A percentile compares a stretch with the other conserved stretches of the same genome.
phyloP scores from a whole-genome alignment of 2,797 vertebrate species.

The Synaphobranchus kaupii region DNA sequence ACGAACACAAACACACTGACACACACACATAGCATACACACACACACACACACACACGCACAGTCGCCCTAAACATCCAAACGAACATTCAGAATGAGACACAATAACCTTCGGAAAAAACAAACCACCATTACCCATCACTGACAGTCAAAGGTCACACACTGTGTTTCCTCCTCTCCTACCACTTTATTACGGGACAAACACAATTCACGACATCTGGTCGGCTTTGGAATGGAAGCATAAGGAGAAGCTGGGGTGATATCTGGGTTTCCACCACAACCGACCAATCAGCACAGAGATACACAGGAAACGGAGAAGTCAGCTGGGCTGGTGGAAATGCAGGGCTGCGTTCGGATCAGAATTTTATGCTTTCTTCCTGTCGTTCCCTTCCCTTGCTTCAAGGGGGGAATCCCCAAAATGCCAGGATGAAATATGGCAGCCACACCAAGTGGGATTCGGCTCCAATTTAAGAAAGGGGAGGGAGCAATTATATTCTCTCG shows the following conservation, averaged over 20 bases:
- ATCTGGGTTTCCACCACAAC: conserved; percentile 17
- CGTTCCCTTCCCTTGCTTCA: too few relatives aligned
- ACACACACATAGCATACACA: not conserved
- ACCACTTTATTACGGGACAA: not conserved
- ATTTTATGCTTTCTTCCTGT: too few relatives aligned
- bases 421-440: too few relatives aligned
- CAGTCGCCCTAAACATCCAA: not conserved
- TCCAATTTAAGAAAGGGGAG: too few relatives aligned
- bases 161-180: not conserved
- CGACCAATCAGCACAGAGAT: conserved; percentile 10
- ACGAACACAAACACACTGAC: not conserved
- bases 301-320: not conserved
- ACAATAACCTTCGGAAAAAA: not conserved
- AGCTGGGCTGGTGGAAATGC: not conserved
- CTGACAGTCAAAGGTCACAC: not conserved
- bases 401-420: too few relatives aligned
- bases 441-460: too few relatives aligned
- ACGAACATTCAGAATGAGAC: not conserved
- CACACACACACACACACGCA: not conserved
- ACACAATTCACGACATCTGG: conserved; percentile 10
- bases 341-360: too few relatives aligned
- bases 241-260: not conserved
- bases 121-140: not conserved
- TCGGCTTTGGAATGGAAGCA: not conserved
- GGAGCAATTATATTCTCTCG: too few relatives aligned